Evolutionary conservation across 2,113 vertebrate species (phyloP).

Genomic region (Mixornis gularis): DNA sequence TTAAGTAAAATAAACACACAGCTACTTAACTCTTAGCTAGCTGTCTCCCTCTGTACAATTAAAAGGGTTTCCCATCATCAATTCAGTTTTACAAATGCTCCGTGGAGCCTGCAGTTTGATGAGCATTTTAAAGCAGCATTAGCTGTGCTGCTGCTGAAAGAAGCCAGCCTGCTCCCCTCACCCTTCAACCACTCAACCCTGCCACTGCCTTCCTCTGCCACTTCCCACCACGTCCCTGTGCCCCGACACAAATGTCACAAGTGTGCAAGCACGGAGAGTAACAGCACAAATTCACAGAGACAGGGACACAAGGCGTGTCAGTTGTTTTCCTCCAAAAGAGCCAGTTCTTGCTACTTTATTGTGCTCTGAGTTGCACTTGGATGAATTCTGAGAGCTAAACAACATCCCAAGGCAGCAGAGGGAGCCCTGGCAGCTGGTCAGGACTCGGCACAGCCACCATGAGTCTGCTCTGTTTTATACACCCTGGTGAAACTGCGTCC

Average conservation of each 20-base stretch:
- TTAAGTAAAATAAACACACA: conserved; percentile 44
- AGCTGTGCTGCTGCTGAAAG: not conserved
- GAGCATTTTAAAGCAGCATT: not conserved
- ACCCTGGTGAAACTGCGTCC: not conserved
- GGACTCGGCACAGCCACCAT: not conserved
- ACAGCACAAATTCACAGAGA: not conserved
- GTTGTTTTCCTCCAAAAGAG: not conserved
- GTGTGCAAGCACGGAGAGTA: not conserved
- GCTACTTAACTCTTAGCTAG: conserved; percentile 31
- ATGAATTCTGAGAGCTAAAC: not conserved
- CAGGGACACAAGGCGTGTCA: not conserved
- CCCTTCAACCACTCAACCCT: not conserved
- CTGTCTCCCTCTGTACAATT: not conserved
- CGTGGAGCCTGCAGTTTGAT: not conserved
- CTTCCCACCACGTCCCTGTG: not conserved
- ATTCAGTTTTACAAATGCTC: not conserved
- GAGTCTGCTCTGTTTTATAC: not conserved
- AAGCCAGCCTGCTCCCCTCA: not conserved
- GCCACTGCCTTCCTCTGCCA: not conserved
- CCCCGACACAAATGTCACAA: not conserved
- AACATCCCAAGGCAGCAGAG: not conserved
- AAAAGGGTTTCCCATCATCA: conserved; percentile 10
- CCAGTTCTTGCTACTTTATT: not conserved
- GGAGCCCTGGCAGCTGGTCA: not conserved
- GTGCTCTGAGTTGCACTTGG: not conserved